Evolutionary conservation across 2,888 invertebrate species (phyloP), one percentile per base, ranked within the genome.

Genomic region (Notodonta ziczac): DNA sequence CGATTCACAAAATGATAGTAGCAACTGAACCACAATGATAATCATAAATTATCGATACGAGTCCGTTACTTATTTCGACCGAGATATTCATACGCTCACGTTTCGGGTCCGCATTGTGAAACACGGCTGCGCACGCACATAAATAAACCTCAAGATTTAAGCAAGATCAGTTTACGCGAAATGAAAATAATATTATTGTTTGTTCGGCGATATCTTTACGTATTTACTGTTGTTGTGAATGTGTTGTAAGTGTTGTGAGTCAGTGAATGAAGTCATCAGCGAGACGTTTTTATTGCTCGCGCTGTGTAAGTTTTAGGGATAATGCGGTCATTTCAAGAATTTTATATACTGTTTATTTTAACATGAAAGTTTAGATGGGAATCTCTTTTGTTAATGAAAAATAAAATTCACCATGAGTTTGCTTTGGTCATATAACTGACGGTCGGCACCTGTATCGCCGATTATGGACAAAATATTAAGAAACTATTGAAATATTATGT

Each of bases 21-120:
- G 57, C 64, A 65, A 70, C 58, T 74, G 70, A 65, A 72, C 67
- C 62, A 71, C 68, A 72, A 78, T 79, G 60, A 66, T 68, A 58
- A 66, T 63, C 79, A 89, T 88, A 87, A 87, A 87, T 88, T 81
- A 76, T 77, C 70, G 68, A 70, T 68, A 70, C 77, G 78, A 73
- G 76, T 76, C 74, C 81, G 85, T 86, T 85, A 83, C 78, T 88
- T 85, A 87, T 84, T 83, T 83, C 76, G 76, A 79, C 77, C 74
- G 77, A 32, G 4, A 6, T 24, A n/a, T 16, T 3, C 32, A 24
- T 39, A 51, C 16, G 60, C 58, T 46, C 82, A 83, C 80, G 82
- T 81, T 85, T 87, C 76, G 81, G 80, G 70, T 40, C 58, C 51
- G 80, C 82, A 81, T 81, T 81, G 79, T 82, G 82, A 82, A 83